A percentile compares a stretch with the other conserved stretches of the same genome.
These are phyloP conservation scores for Lathamus discolor DNA, from an alignment of 2,113 vertebrate genomes.

Conservation along the genomic window DNA sequence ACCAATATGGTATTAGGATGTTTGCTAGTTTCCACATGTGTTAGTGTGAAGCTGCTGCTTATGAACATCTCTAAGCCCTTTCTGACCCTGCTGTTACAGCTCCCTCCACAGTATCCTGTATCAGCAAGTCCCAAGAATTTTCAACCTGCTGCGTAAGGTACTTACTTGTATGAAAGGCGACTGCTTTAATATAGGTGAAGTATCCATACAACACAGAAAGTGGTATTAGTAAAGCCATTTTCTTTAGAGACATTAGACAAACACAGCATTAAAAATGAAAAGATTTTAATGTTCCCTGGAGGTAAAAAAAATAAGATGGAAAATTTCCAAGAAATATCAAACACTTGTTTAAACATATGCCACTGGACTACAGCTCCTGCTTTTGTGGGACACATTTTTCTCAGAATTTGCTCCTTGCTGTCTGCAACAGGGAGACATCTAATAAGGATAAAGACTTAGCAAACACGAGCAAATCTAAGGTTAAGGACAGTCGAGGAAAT, in stretches of 20 bases:
- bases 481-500: not conserved
- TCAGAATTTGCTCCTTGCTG: not conserved
- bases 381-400: not conserved
- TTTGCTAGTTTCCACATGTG: not conserved
- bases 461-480: not conserved
- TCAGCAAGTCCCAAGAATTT: not conserved
- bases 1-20: not conserved
- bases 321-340: not conserved
- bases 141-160: fast-evolving
- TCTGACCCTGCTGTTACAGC: not conserved
- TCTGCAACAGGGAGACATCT: not conserved
- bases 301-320: not conserved
- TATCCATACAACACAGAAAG: not conserved
- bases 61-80: not conserved
- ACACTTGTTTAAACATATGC: not conserved
- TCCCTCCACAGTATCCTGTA: not conserved
- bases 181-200: not conserved
- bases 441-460: not conserved
- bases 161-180: not conserved
- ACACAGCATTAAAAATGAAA: not conserved
- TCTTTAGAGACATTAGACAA: not conserved
- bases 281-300: not conserved
- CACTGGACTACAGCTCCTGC: not conserved
- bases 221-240: not conserved
- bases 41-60: not conserved